Base-by-base conservation (phyloP, 2,797 vertebrate genomes). In the Oreortyx pictus region DNA sequence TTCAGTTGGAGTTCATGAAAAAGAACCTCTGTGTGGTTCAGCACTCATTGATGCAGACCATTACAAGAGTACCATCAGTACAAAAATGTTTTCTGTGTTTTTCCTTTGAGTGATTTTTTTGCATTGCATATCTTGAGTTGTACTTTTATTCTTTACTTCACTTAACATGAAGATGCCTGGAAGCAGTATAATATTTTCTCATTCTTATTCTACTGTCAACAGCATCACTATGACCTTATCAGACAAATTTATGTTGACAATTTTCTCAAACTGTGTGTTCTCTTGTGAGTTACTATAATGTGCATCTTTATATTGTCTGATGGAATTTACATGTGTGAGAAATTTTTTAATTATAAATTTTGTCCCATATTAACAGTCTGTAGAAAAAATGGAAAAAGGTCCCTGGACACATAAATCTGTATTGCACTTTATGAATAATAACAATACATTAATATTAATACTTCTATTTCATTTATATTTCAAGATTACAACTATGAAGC, bases 191-290 rank as follows among this genome's bases (percentile, higher is more conserved):
- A 95, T 95, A 96, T 92, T 92, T 96, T 91, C 74, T 86, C 74
- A 90, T 67, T 73, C 71, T 97, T 85, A 92, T 92, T 97, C 94
- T 89, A 61, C 93, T 96, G 81, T 95, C 95, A 90, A 66, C 60
- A 93, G 85, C 89, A 88, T 95, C 91, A 77, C 82, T 96, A 92
- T 97, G 96, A 97, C 94, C 94, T 97, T 97, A 97, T 96, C 95
- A 96, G 95, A 93, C 88, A 96, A 92, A 95, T 96, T 94, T 96
- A 95, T 96, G 90, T 92, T 89, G 91, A 95, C 84, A 94, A 90
- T 91, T 96, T 96, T 95, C 89, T 86, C 93, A 90, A 95, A 95
- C 82, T 94, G 67, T 90, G 14, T 92, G 92, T 85, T 95, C 96
- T 96, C 92, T 68, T 1, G 7, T 93, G 95, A 94, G 89, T 91